These are phyloP conservation scores for Engystomops pustulosus DNA, from an alignment of 2,113 vertebrate genomes.

Conservation along the genomic window DNA sequence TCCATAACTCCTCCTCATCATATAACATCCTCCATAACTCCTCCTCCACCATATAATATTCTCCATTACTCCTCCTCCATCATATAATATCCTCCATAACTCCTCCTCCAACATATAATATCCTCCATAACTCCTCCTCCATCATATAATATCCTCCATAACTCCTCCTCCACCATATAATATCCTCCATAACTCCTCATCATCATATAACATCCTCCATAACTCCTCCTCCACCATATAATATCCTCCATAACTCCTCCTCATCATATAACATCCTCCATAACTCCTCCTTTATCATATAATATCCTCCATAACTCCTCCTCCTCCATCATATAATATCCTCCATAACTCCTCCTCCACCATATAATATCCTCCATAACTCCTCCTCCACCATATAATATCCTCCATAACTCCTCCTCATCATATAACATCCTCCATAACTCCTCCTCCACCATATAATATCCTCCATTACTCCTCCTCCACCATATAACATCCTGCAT, in stretches of 20 bases:
- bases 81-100: too few species aligned
- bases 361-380: not conserved
- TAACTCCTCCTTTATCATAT: conserved; percentile 3
- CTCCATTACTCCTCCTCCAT: too few species aligned
- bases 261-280: too few species aligned
- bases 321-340: not conserved
- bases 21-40: too few species aligned
- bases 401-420: not conserved
- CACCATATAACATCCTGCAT: not conserved
- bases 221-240: not conserved
- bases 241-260: not conserved
- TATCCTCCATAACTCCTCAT: not conserved
- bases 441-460: too few species aligned
- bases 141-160: not conserved
- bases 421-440: too few species aligned
- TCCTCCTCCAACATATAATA: too few species aligned
- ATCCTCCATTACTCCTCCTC: too few species aligned
- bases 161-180: not conserved
- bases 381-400: too few species aligned
- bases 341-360: not conserved
- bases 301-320: not conserved
- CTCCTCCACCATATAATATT: too few species aligned
- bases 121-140: too few species aligned
- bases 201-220: not conserved
- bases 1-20: too few species aligned